Conservation (phyloP, 2,113 vertebrate genomes). For the Eulemur rufifrons region DNA sequence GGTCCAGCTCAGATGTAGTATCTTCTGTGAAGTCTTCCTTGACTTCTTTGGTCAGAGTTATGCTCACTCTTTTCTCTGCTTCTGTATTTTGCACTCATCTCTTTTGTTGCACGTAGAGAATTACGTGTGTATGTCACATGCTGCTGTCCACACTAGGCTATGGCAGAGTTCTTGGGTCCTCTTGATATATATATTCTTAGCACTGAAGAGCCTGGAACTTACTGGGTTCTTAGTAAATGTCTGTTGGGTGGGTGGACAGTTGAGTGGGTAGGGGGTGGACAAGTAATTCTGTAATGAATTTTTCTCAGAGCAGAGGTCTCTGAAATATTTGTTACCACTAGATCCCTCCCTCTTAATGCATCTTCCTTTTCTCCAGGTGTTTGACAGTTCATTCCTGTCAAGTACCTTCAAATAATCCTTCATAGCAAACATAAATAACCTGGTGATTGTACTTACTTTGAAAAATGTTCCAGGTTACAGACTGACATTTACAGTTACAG, state of each 20-base stretch:
- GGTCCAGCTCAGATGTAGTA: neutral
- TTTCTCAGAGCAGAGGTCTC: neutral
- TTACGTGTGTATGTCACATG: neutral
- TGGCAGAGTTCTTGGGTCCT: neutral
- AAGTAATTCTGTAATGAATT: neutral
- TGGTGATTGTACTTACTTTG: slow-evolving; percentile 19
- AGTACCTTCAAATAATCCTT: neutral
- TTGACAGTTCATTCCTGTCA: slow-evolving; percentile 36
- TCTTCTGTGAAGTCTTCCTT: neutral
- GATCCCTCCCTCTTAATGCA: neutral
- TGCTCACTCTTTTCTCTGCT: neutral
- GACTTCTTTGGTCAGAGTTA: neutral
- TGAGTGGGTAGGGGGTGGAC: neutral
- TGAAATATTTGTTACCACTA: neutral
- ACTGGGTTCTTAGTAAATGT: neutral
- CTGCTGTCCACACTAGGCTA: neutral
- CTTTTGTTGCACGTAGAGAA: neutral
- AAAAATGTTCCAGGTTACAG: neutral
- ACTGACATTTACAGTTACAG: neutral
- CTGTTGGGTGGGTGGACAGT: neutral
- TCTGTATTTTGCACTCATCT: neutral
- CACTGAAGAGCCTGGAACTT: neutral
- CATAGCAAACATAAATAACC: neutral
- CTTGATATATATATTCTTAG: neutral
- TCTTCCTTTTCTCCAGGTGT: neutral